A percentile compares a stretch with the other conserved stretches of the same genome.
Evolutionary conservation across 2,113 vertebrate genomes (phyloP).

Genomic region (Hippocampus comes): DNA sequence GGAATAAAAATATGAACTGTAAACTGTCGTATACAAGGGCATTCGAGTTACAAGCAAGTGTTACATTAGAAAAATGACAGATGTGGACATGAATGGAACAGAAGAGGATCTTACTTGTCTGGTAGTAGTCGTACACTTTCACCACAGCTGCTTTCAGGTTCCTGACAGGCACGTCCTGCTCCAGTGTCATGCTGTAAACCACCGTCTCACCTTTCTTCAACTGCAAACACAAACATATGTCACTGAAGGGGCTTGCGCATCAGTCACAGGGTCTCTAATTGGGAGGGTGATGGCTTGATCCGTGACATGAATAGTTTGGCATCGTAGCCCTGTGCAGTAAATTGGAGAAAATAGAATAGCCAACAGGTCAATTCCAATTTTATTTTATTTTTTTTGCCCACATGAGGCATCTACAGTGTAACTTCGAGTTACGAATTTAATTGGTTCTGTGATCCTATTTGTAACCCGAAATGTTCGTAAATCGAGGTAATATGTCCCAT

Average conservation of each 20-base stretch:
- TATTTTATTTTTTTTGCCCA: no score
- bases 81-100: neutral
- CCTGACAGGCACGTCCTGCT: conserved; percentile 65
- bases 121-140: conserved; percentile 85
- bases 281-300: neutral
- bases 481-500: no score
- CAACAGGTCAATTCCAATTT: no score
- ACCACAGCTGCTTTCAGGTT: conserved; percentile 79
- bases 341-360: no score
- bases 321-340: no score
- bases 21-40: no score
- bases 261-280: neutral
- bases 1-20: no score
- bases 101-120: conserved; percentile 70
- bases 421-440: no score
- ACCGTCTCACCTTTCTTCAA: conserved; percentile 36
- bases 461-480: no score
- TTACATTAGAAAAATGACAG: neutral
- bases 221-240: conserved; percentile 37
- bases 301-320: no score
- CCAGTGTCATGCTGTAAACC: conserved; percentile 60
- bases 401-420: no score
- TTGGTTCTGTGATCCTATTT: no score
- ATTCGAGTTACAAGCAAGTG: neutral
- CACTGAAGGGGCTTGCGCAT: neutral